These are phyloP conservation scores for Masnerella sp. DNA, from an alignment of 2,888 invertebrate species.

Conservation along the genomic window DNA sequence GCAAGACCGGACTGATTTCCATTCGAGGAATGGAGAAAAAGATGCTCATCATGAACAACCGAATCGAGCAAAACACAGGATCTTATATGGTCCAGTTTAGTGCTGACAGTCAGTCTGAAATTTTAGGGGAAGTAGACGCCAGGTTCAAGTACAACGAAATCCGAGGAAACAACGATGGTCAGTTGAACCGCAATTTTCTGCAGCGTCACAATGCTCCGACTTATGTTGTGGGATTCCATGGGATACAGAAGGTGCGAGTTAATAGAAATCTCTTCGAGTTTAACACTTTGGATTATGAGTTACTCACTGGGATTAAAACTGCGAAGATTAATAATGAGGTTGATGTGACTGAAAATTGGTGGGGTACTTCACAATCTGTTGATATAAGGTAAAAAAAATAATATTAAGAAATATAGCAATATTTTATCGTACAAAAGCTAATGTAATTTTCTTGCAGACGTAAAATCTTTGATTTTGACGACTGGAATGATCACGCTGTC, in stretches of 20 bases:
- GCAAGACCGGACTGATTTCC: constrained; percentile 87
- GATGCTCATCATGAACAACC: constrained; percentile 89
- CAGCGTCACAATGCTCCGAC: constrained; percentile 80
- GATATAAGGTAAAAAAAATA: constrained; percentile 81
- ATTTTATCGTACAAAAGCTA: too few relatives aligned
- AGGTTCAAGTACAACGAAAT: constrained; percentile 88
- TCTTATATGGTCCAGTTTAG: constrained; percentile 91
- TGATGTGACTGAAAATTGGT: constrained; percentile 96
- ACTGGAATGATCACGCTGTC: constrained; percentile 98
- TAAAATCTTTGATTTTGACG: constrained; percentile 98
- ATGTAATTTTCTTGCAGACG: constrained; percentile 69
- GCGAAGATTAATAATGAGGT: constrained; percentile 91
- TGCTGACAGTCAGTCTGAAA: constrained; percentile 95
- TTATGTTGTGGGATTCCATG: constrained; percentile 93
- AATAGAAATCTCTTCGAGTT: constrained; percentile 92
- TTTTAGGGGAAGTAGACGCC: constrained; percentile 90
- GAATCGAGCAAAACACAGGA: constrained; percentile 88
- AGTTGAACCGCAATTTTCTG: constrained; percentile 71
- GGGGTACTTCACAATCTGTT: constrained; percentile 89
- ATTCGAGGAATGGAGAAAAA: constrained; percentile 98
- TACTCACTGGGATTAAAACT: constrained; percentile 94
- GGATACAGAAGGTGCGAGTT: constrained; percentile 95
- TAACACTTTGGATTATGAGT: constrained; percentile 91
- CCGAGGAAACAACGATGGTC: constrained; percentile 82
- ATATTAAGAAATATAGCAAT: background rate